These are phyloP conservation scores for Apamea anceps DNA, from an alignment of 2,888 invertebrate species.

Conservation along the genomic window DNA sequence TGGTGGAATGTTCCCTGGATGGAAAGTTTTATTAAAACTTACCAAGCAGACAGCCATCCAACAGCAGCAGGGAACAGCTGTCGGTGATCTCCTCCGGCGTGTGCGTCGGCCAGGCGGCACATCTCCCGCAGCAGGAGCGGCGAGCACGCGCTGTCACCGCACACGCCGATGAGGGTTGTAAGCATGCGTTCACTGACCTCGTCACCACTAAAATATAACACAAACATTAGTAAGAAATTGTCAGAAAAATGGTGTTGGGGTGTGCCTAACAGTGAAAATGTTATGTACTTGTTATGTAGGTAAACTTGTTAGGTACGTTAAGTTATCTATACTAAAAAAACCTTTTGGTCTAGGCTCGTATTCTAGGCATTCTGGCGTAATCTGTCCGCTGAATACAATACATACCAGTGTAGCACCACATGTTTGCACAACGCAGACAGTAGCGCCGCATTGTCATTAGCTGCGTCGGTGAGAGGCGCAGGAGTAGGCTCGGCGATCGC, in stretches of 20 bases:
- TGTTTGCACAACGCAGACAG: conserved; percentile 86
- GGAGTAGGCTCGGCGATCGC: conserved; percentile 62
- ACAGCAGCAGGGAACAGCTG: conserved; percentile 94
- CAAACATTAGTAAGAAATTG: not conserved
- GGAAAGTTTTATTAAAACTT: conserved; percentile 36
- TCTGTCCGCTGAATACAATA: not conserved
- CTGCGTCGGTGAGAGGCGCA: conserved; percentile 71
- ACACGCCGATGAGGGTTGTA: conserved; percentile 83
- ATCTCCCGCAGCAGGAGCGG: conserved; percentile 85
- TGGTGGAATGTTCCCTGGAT: not conserved
- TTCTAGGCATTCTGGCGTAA: too few relatives aligned
- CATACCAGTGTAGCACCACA: conserved; percentile 81
- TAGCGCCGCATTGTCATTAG: conserved; percentile 83
- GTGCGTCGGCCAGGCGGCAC: conserved; percentile 94
- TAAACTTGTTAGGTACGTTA: too few relatives aligned
- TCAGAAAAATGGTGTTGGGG: too few relatives aligned
- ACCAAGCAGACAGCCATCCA: conserved; percentile 95
- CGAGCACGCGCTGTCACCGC: conserved; percentile 84
- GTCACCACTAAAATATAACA: conserved; percentile 69
- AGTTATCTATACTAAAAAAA: too few relatives aligned
- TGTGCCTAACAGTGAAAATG: too few relatives aligned
- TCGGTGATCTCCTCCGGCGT: conserved; percentile 94
- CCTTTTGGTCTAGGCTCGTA: too few relatives aligned
- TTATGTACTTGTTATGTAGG: too few relatives aligned
- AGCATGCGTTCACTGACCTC: conserved; percentile 85